phyloP scores from a whole-genome alignment of 2,888 invertebrate species.

The Ferrisia virgata region DNA sequence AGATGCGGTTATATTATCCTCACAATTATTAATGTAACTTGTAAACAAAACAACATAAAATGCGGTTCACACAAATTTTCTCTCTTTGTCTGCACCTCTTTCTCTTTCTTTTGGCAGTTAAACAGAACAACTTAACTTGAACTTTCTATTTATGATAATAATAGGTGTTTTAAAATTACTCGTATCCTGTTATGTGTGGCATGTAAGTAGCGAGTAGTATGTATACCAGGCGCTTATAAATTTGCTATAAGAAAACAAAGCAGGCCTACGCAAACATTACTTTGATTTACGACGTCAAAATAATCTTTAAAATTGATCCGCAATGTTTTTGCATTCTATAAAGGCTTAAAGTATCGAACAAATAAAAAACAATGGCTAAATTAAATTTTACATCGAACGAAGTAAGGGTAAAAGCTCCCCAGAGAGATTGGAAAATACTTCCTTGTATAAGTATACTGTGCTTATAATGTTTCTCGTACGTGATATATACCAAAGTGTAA shows the following conservation, averaged over 20 bases:
- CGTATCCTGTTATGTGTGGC: not conserved
- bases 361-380: slow-evolving; percentile 3
- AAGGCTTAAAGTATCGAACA: not conserved
- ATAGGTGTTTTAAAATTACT: slow-evolving; percentile 16
- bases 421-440: not conserved
- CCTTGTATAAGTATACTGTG: not conserved
- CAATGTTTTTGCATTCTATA: not conserved
- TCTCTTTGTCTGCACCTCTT: too few relatives aligned
- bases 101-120: not conserved
- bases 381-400: not conserved
- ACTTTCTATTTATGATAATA: slow-evolving; percentile 16
- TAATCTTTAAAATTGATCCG: slow-evolving; percentile 15
- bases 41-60: slow-evolving; percentile 30
- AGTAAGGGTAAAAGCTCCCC: not conserved
- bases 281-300: slow-evolving; percentile 1
- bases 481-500: not conserved
- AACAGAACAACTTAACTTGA: slow-evolving; percentile 23
- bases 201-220: not conserved
- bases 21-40: slow-evolving; percentile 29
- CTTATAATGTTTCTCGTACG: not conserved
- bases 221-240: not conserved
- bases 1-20: slow-evolving; percentile 19
- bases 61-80: slow-evolving; percentile 18
- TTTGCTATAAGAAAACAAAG: slow-evolving; percentile 2
- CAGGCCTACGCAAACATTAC: not conserved